phyloP scores from a whole-genome alignment of 2,888 invertebrate species.

The Amorpha juglandis region DNA sequence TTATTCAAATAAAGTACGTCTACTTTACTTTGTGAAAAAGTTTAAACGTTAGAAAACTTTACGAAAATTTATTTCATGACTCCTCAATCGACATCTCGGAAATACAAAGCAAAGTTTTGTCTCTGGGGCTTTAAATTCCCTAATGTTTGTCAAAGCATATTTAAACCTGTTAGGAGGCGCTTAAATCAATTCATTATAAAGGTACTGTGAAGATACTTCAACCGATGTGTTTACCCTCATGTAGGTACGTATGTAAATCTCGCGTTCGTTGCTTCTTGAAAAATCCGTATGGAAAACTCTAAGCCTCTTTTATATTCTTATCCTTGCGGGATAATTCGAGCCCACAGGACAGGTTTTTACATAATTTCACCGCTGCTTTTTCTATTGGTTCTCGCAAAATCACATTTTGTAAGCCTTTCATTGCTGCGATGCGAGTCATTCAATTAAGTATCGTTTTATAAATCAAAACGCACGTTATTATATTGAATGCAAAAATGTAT shows the following conservation, averaged over 20 bases:
- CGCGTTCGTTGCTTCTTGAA: constrained; percentile 72
- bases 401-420: constrained; percentile 54
- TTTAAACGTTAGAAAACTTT: constrained; percentile 55
- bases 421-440: constrained; percentile 52
- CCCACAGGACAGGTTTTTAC: constrained; percentile 81
- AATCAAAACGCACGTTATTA: constrained; percentile 69
- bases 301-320: constrained; percentile 82
- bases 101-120: constrained; percentile 71
- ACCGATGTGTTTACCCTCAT: constrained; percentile 69
- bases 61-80: constrained; percentile 57
- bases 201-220: constrained; percentile 71
- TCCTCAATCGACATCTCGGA: constrained; percentile 58
- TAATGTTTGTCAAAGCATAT: constrained; percentile 81
- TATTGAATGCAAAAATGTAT: constrained; percentile 75
- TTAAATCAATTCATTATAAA: constrained; percentile 83
- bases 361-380: constrained; percentile 78
- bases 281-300: constrained; percentile 78
- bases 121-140: constrained; percentile 74
- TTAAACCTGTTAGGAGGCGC: constrained; percentile 79
- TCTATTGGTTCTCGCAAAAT: constrained; percentile 61
- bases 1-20: constrained; percentile 25
- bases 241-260: constrained; percentile 79
- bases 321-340: constrained; percentile 81
- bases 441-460: constrained; percentile 77
- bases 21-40: constrained; percentile 31